Base-by-base conservation (phyloP, 1,140 invertebrate species). In the Babylonia areolata region DNA sequence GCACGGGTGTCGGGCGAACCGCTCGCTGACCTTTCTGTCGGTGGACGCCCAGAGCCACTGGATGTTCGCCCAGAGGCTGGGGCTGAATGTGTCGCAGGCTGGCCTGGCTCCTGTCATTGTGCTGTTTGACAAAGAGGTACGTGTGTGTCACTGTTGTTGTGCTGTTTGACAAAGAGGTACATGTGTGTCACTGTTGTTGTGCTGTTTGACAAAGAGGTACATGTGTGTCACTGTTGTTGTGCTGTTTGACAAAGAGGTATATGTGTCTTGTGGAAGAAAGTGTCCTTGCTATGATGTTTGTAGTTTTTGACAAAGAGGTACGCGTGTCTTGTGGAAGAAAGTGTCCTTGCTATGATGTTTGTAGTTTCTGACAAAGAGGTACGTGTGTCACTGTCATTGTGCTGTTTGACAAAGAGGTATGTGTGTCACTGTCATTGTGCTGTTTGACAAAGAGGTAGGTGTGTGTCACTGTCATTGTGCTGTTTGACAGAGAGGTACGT, bases 81-180 rank as follows among this genome's bases (percentile, higher is more conserved):
- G 97, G 1, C 95, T 93, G 35, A 86, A 92, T 77, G 78, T 89
- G 5, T 87, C 87, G 23, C 86, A 88, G 46, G 94, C 92, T 51
- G 95, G 94, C 75, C 71, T 94, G 93, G 78, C 92, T 96, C 87
- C 96, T 78, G 95, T 96, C 69, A 96, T 96, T 80, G 95, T 97
- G 39, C 97, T 97, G 89, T 92, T 97, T 83, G 96, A 97, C 94
- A 95, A 96, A 91, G 95, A 95, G 94, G 97, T 97, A 95, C 94
- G 93, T 92, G 79, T 54, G 54, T n/a, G n/a, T n/a, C n/a, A n/a
- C 96, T 78, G 95, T 96, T 69, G 96, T 96, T 80, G 95, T 97
- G 39, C 97, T 97, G 89, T 92, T 97, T 83, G 96, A 97, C 94
- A 95, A 96, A 91, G 95, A 95, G 94, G 97, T 97, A 95, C 94